phyloP scores from a whole-genome alignment of 2,888 invertebrate species.

The Colletes collaris region DNA sequence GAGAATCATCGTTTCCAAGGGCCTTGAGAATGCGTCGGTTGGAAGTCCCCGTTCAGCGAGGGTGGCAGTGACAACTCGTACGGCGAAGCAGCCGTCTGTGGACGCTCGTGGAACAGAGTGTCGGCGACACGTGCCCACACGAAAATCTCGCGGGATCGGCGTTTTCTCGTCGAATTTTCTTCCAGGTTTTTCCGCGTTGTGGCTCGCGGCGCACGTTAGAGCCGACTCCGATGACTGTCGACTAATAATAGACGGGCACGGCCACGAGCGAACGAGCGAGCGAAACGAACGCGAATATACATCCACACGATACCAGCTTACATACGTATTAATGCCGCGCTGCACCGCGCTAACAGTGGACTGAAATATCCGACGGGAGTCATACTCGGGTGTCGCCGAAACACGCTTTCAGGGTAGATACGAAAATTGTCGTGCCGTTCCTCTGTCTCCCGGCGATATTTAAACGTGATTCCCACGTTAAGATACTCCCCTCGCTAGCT shows the following conservation, averaged over 20 bases:
- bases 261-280: conserved; percentile 62
- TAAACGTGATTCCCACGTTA: not conserved
- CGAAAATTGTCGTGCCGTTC: conserved; percentile 29
- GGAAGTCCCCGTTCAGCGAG: conserved; percentile 20
- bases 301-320: conserved; percentile 46
- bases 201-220: conserved; percentile 63
- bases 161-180: conserved; percentile 51
- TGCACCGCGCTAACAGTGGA: conserved; percentile 58
- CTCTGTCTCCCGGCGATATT: not conserved
- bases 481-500: too few species aligned
- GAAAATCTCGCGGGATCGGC: conserved; percentile 47
- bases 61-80: conserved; percentile 20
- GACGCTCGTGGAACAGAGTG: not conserved
- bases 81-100: conserved; percentile 5
- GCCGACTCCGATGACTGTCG: conserved; percentile 78
- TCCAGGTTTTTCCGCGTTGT: conserved; percentile 64
- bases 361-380: conserved; percentile 65
- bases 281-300: conserved; percentile 55
- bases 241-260: conserved; percentile 79
- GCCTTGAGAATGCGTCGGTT: conserved; percentile 45
- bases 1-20: conserved; percentile 76
- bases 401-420: conserved; percentile 40
- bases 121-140: conserved; percentile 32
- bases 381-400: conserved; percentile 51
- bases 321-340: conserved; percentile 50